phyloP scores from a whole-genome alignment of 1,140 invertebrate species.

The Venturia canescens region DNA sequence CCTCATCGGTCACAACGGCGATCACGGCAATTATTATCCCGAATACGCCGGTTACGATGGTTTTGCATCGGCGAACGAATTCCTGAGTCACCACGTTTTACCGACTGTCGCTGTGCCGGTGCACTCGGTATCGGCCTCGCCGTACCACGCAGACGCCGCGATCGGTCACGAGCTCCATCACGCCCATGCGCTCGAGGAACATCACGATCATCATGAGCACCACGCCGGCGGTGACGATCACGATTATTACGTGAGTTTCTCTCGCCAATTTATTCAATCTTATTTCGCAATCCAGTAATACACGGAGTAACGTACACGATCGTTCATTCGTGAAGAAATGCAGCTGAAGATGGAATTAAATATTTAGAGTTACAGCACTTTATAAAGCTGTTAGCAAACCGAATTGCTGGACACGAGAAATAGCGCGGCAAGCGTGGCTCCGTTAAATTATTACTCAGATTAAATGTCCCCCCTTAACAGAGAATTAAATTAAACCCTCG shows the following conservation, averaged over 20 bases:
- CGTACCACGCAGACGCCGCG: conserved; percentile 58
- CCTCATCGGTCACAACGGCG: conserved; percentile 71
- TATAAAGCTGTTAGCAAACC: not conserved
- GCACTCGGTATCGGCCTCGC: conserved; percentile 73
- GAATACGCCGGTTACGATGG: conserved; percentile 64
- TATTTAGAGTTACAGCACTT: not conserved
- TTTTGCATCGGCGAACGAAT: conserved; percentile 63
- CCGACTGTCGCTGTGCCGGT: conserved; percentile 73
- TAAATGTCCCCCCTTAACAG: too few relatives aligned
- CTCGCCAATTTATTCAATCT: conserved; percentile 3
- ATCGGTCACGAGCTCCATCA: conserved; percentile 62
- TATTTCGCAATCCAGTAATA: not conserved
- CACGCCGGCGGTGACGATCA: conserved; percentile 65
- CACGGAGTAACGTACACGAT: not conserved
- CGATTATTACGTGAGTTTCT: conserved; percentile 69
- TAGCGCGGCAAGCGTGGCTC: too few relatives aligned
- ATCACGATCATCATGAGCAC: conserved; percentile 50
- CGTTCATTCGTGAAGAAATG: too few relatives aligned
- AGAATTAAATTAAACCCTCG: too few relatives aligned
- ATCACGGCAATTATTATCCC: conserved; percentile 62
- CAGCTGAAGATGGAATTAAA: too few relatives aligned
- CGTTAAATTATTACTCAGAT: too few relatives aligned
- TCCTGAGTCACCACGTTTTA: conserved; percentile 69
- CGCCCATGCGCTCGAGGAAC: conserved; percentile 50
- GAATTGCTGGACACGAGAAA: too few relatives aligned